Base-by-base conservation (phyloP, 1,140 invertebrate genomes). In the Akabosia matsudoensis region DNA sequence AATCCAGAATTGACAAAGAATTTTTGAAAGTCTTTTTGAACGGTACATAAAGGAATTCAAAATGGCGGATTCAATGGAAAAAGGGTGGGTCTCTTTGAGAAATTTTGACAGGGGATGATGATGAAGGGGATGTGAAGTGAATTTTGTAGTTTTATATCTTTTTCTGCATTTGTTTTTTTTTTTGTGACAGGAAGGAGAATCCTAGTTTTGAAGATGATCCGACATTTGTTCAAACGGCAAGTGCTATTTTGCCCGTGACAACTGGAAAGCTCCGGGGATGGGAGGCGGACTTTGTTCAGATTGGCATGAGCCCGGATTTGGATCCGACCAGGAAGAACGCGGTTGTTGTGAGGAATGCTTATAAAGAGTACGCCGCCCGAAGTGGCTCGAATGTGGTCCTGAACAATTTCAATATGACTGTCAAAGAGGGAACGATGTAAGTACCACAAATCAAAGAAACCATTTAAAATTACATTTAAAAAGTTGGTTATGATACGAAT, bases 341-440 rank as follows among this genome's bases (percentile, higher is more conserved):
- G 2, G 61, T 67, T 10, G n/a, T 67, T 28, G 61, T 67, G 3
- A 24, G 61, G 7, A 67, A n/a, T 31, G 61, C 26, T 10, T 67
- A 67, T 22, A 67, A 67, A 67, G 7, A 67, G 28, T 67, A 67
- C 31, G 13, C 10, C 24, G 31, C 61, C 1, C 22, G 61, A 30
- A 24, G 31, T 13, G 61, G 61, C 28, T 30, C 61, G 7, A 67
- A 67, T n/a, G n/a, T 67, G 13, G 61, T 67, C 26, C 61, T 67
- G 13, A 24, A 78, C 30, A 73, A 73, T 18, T 75, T 75, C 13
- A 78, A 70, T 26, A 78, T 78, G 76, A 75, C 76, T 13, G 76
- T 78, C 10, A 26, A 71, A 61, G 37, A 71, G 28, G 76, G 76
- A 78, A 71, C 76, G 1, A 78, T 78, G 76, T 78, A 78, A 78